Conservation (phyloP, 2,113 vertebrate species). For the Hydropotes inermis region DNA sequence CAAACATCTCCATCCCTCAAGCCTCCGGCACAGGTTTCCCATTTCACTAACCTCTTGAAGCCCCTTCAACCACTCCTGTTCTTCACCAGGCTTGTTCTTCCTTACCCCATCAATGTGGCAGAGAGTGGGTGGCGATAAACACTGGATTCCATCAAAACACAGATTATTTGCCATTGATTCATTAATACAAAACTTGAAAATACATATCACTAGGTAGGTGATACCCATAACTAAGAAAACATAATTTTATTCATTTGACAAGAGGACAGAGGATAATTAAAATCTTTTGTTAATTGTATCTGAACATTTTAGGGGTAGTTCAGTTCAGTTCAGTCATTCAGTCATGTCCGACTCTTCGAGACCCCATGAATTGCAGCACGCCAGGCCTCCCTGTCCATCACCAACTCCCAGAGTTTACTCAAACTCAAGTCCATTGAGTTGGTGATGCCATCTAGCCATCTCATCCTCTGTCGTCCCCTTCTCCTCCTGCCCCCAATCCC, state of each 20-base stretch:
- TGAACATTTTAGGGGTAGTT: not conserved
- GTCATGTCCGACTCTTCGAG: accelerated
- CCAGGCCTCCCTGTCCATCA: too few species aligned
- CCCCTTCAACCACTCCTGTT: not conserved
- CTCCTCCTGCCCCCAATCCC: too few species aligned
- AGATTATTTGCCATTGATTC: not conserved
- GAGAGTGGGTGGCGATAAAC: not conserved
- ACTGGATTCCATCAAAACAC: not conserved
- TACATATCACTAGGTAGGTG: not conserved
- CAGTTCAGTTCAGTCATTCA: not conserved
- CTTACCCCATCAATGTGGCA: accelerated
- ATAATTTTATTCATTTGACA: not conserved
- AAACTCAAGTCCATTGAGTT: too few species aligned
- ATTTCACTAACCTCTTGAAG: not conserved
- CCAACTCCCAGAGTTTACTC: too few species aligned
- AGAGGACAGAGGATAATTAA: not conserved
- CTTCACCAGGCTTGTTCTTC: not conserved
- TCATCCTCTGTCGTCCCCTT: too few species aligned
- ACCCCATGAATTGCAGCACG: not conserved
- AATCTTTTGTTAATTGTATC: not conserved
- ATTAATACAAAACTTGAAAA: not conserved
- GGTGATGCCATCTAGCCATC: too few species aligned
- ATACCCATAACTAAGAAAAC: not conserved
- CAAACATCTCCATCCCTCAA: not conserved
- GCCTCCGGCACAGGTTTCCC: not conserved